Evolutionary conservation across 2,888 invertebrate species (phyloP).

Genomic region (Empis livida): DNA sequence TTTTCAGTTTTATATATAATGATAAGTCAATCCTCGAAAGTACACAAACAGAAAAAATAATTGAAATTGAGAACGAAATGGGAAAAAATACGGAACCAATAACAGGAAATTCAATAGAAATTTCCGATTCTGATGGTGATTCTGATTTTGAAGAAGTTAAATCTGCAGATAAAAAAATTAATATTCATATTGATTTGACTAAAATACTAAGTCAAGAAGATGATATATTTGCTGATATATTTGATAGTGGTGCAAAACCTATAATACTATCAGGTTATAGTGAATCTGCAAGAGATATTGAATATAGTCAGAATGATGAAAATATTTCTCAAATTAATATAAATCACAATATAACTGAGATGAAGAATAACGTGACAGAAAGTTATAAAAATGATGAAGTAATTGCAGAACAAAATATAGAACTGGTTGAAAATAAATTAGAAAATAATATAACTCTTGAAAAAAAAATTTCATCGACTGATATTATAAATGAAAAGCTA

Average conservation of each 20-base stretch:
- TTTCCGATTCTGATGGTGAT: conserved; percentile 18
- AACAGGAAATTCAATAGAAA: conserved; percentile 8
- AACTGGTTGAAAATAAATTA: not conserved
- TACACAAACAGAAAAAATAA: not conserved
- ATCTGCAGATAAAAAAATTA: conserved; percentile 9
- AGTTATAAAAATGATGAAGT: not conserved
- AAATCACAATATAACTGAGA: too few species aligned
- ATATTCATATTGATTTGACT: conserved; percentile 39
- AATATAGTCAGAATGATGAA: conserved; percentile 3
- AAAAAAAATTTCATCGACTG: too few species aligned
- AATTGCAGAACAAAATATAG: not conserved
- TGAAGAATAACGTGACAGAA: too few species aligned
- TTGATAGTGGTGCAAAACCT: conserved; percentile 22
- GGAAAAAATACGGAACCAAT: not conserved
- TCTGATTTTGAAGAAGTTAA: conserved; percentile 24
- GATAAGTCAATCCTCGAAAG: not conserved
- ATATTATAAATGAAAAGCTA: too few species aligned
- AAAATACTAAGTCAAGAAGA: conserved; percentile 37
- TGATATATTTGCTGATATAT: conserved; percentile 65
- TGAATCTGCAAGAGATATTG: not conserved
- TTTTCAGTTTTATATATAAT: not conserved
- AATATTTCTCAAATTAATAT: not conserved
- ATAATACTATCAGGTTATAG: not conserved
- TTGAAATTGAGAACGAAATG: not conserved
- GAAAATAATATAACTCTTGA: not conserved